Percentiles rank a stretch among this genome's conserved stretches.
Conservation (phyloP, 2,113 vertebrate species). For the Anhinga anhinga region DNA sequence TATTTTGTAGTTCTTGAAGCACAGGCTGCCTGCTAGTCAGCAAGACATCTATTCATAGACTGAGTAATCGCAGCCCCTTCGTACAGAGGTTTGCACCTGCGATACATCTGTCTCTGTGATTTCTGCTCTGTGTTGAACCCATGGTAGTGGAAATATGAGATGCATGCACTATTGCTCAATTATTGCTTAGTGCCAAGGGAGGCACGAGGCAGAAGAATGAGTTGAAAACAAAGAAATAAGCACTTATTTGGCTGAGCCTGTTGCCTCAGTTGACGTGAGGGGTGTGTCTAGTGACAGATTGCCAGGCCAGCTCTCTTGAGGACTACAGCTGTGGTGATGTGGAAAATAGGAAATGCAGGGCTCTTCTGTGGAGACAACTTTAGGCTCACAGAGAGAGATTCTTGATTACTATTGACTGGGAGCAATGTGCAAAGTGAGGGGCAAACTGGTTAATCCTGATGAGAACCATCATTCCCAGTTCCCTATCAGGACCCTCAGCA, state of each 20-base stretch:
- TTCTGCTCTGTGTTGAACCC: not conserved
- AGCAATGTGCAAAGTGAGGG: not conserved
- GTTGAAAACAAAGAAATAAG: not conserved
- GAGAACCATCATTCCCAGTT: rapidly evolving
- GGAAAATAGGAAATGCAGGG: not conserved
- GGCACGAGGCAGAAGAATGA: not conserved
- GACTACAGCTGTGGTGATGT: not conserved
- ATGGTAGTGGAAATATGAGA: not conserved
- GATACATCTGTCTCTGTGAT: not conserved
- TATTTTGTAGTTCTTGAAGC: not conserved
- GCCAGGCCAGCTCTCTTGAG: not conserved
- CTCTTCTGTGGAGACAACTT: not conserved
- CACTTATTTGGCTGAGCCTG: not conserved
- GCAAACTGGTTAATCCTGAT: not conserved
- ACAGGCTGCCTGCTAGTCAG: not conserved
- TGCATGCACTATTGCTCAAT: not conserved
- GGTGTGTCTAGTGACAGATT: not conserved
- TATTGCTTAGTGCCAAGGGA: not conserved
- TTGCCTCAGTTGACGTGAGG: not conserved
- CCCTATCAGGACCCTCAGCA: not conserved
- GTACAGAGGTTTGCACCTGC: not conserved
- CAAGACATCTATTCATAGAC: not conserved
- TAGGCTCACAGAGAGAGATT: not conserved
- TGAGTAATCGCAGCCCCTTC: not conserved
- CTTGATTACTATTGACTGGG: not conserved